Conservation (phyloP, 1,140 invertebrate genomes). For the Leptinotarsa texana region DNA sequence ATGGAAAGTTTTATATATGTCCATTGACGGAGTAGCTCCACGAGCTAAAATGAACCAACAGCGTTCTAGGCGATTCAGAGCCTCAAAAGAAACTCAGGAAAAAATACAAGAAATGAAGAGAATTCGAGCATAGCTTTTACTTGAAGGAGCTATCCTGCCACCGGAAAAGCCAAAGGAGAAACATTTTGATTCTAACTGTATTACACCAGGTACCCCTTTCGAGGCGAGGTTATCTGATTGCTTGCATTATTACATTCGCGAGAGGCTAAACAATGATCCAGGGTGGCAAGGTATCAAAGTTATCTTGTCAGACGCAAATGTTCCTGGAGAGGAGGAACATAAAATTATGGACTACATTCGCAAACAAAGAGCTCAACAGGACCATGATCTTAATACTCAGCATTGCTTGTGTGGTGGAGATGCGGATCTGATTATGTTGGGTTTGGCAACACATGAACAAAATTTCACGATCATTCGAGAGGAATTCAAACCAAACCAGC, state of each 20-base stretch:
- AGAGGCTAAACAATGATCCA: conserved; percentile 91
- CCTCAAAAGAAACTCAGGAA: conserved; percentile 92
- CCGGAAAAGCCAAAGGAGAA: conserved; percentile 88
- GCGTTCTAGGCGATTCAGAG: conserved; percentile 92
- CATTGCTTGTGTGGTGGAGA: conserved; percentile 98
- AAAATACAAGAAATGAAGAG: conserved; percentile 85
- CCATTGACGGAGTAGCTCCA: conserved; percentile 98
- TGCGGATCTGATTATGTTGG: conserved; percentile 98
- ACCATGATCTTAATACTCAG: conserved; percentile 97
- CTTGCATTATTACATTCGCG: conserved; percentile 95
- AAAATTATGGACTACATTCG: conserved; percentile 99
- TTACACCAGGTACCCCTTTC: conserved; percentile 96
- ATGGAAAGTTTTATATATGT: conserved; percentile 96
- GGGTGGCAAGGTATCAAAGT: conserved; percentile 95
- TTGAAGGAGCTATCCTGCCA: conserved; percentile 81
- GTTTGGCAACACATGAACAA: conserved; percentile 97
- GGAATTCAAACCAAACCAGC: conserved; percentile 98
- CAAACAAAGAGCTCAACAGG: conserved; percentile 91
- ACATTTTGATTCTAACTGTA: conserved; percentile 99
- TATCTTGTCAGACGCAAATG: conserved; percentile 97
- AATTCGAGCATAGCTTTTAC: conserved; percentile 73
- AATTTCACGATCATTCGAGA: conserved; percentile 98
- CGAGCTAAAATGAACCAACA: conserved; percentile 99
- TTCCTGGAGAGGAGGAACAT: conserved; percentile 98
- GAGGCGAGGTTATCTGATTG: conserved; percentile 94